Percentiles rank a stretch among this genome's conserved stretches.
Evolutionary conservation across 2,797 vertebrate genomes (phyloP).

Genomic region (Sebastes trivittatus): DNA sequence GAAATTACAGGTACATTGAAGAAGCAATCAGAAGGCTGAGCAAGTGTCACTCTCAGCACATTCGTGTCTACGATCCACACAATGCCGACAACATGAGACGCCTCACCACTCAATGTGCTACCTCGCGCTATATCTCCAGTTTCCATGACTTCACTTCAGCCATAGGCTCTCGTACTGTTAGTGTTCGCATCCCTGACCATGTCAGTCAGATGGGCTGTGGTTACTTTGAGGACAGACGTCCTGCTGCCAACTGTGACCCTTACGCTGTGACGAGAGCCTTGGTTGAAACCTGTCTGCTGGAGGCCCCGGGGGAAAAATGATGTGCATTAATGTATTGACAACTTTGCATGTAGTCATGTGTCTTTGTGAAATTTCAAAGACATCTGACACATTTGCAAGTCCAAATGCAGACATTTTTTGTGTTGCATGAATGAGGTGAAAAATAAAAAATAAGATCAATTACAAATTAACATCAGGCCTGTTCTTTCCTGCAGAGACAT

Average conservation of each 20-base stretch:
- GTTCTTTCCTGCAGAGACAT: not conserved
- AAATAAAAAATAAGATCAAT: not conserved
- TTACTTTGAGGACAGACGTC: slow-evolving; percentile 80
- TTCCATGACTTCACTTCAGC: not conserved
- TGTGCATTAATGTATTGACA: not conserved
- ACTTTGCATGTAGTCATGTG: not conserved
- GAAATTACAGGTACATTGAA: slow-evolving; percentile 69
- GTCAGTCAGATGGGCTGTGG: not conserved
- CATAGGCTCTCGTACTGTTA: slow-evolving; percentile 54
- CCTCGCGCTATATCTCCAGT: not conserved
- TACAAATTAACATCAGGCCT: not conserved
- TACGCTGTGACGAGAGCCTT: slow-evolving; percentile 72
- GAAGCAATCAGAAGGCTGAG: slow-evolving; percentile 74
- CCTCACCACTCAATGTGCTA: slow-evolving; percentile 64
- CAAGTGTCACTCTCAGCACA: slow-evolving; percentile 73
- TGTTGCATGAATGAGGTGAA: not conserved
- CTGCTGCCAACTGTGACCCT: slow-evolving; percentile 79
- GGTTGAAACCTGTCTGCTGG: slow-evolving; percentile 69
- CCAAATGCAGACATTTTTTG: not conserved
- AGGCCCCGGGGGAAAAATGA: not conserved
- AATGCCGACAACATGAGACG: slow-evolving; percentile 71
- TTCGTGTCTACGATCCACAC: slow-evolving; percentile 71
- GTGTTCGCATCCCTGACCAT: slow-evolving; percentile 54
- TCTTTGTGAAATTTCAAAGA: not conserved
- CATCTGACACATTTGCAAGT: not conserved